Conservation (phyloP, 2,113 vertebrate species). For the Cryptoleucopteryx plumbea region DNA sequence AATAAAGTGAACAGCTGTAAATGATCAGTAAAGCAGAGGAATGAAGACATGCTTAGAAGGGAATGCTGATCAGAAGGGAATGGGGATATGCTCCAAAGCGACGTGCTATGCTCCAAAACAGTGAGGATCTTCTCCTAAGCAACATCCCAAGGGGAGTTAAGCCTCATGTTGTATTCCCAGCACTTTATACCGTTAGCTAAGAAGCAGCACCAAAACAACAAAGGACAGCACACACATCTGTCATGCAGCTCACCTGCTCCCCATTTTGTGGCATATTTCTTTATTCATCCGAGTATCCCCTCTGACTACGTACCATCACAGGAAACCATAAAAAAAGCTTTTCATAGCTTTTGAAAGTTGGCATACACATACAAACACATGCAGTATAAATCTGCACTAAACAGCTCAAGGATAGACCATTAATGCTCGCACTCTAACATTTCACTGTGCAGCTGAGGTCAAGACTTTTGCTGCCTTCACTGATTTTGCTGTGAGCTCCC, state of each 20-base stretch:
- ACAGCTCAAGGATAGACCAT: neutral
- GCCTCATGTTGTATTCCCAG: neutral
- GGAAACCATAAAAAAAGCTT: constrained; percentile 35
- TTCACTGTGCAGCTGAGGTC: neutral
- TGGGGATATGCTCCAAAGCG: neutral
- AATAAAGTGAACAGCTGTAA: constrained; percentile 32
- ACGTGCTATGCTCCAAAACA: neutral
- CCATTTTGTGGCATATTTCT: neutral
- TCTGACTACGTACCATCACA: neutral
- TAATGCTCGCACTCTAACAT: neutral
- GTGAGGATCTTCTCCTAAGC: neutral
- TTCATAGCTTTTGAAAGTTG: constrained; percentile 18
- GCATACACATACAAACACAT: constrained; percentile 1
- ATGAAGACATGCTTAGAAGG: constrained; percentile 1
- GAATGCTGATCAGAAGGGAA: constrained; percentile 11
- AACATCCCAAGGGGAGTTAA: neutral
- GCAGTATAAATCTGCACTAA: constrained; percentile 6
- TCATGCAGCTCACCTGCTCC: constrained; percentile 18
- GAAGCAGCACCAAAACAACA: neutral
- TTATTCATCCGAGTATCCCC: neutral
- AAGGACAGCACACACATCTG: neutral
- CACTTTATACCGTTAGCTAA: neutral
- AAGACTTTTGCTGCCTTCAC: constrained; percentile 12
- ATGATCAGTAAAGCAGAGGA: neutral
- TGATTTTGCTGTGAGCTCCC: neutral